Evolutionary conservation across 1,140 invertebrate genomes (phyloP).

Genomic region (Lordiphosa stackelbergi): DNA sequence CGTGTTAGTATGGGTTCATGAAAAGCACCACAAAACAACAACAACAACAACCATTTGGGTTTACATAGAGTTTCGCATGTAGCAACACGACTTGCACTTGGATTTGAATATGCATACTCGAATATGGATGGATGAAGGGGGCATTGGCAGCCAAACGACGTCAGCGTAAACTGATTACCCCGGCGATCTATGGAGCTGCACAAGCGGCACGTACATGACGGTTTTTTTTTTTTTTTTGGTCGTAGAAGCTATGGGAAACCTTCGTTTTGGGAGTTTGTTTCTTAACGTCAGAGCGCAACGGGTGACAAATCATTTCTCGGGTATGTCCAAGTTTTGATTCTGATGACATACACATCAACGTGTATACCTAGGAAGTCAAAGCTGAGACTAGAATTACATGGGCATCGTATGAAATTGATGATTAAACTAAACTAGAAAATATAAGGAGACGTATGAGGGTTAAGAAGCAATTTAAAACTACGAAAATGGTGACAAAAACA

Average conservation of each 20-base stretch:
- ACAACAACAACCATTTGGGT: constrained; percentile 30
- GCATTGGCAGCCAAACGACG: constrained; percentile 53
- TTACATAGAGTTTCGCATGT: constrained; percentile 59
- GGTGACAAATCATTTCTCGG: constrained; percentile 27
- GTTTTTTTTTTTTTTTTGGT: constrained; percentile 14
- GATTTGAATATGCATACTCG: constrained; percentile 57
- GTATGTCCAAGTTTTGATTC: constrained; percentile 18
- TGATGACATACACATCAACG: constrained; percentile 27
- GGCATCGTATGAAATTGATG: constrained; percentile 36
- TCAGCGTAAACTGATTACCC: constrained; percentile 73
- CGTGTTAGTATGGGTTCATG: constrained; percentile 71
- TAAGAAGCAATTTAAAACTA: too few relatives aligned
- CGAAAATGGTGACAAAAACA: too few relatives aligned
- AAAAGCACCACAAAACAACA: constrained; percentile 38
- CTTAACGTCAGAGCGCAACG: constrained; percentile 28
- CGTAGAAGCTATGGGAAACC: constrained; percentile 48
- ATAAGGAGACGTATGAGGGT: too few relatives aligned
- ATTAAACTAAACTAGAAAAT: constrained; percentile 17
- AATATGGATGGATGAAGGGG: constrained; percentile 20
- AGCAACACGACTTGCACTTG: constrained; percentile 54
- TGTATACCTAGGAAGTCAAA: constrained; percentile 60
- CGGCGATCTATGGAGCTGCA: constrained; percentile 52
- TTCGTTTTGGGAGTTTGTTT: constrained; percentile 55
- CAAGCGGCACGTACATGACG: constrained; percentile 52
- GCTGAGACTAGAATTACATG: constrained; percentile 53